These are phyloP conservation scores for Lithophane ornitopus DNA, from an alignment of 2,888 invertebrate genomes.

Conservation along the genomic window DNA sequence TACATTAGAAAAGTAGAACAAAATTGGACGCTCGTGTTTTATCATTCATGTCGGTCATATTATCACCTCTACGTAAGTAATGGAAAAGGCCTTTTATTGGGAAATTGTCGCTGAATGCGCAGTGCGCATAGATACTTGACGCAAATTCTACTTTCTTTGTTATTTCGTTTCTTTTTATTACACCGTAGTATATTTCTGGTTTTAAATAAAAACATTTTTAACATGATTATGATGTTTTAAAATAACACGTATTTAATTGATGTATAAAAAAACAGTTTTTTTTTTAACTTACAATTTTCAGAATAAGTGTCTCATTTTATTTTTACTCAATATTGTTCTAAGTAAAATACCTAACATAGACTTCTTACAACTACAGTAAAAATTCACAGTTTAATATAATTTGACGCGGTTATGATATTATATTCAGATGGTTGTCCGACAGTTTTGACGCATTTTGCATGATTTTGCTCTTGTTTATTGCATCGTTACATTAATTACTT, in stretches of 20 bases:
- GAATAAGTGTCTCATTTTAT: not conserved
- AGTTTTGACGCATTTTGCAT: slow-evolving; percentile 34
- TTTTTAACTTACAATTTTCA: not conserved
- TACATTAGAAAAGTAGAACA: not conserved
- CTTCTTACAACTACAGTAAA: not conserved
- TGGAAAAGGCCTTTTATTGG: not conserved
- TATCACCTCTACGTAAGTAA: slow-evolving; percentile 17
- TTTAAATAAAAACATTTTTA: not conserved
- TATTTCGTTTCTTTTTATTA: not conserved
- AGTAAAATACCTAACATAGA: not conserved
- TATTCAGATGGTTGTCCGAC: not conserved
- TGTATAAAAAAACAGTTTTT: not conserved
- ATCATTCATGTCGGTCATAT: slow-evolving; percentile 13
- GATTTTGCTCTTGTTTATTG: slow-evolving; percentile 34
- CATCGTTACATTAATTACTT: slow-evolving; percentile 47
- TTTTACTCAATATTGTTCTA: not conserved
- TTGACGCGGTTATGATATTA: slow-evolving; percentile 6
- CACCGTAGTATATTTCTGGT: not conserved
- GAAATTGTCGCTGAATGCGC: slow-evolving; percentile 27
- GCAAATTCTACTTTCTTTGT: not conserved
- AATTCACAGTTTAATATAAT: not conserved
- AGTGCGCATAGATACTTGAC: slow-evolving; percentile 24
- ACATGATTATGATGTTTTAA: not conserved
- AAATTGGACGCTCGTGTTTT: not conserved
- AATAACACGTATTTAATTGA: not conserved